These are phyloP conservation scores for Lepus europaeus DNA, from an alignment of 2,113 vertebrate species.

Conservation along the genomic window DNA sequence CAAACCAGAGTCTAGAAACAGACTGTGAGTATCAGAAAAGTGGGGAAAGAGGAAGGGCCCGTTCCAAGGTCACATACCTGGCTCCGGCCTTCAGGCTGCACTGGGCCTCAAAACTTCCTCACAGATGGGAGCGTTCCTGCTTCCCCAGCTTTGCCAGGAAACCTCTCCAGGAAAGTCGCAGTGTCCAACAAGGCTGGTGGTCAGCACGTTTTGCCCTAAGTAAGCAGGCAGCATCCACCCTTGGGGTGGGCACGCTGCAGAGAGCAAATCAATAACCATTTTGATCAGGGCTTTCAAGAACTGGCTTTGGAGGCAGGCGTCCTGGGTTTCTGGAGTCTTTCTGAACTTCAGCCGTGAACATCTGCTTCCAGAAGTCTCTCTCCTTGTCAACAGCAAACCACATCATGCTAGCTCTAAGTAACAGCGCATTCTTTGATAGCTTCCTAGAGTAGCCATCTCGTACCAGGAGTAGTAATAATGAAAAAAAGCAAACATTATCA, in stretches of 20 bases:
- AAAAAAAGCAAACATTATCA: conserved; percentile 34
- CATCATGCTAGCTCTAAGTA: neutral
- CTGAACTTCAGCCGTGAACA: conserved; percentile 31
- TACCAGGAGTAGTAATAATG: neutral
- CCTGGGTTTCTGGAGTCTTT: neutral
- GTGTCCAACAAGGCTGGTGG: neutral
- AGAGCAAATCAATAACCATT: conserved; percentile 50
- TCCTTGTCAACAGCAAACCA: conserved; percentile 40
- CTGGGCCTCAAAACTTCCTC: neutral
- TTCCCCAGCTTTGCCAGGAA: neutral
- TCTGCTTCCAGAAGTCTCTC: conserved; percentile 24
- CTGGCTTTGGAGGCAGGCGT: neutral
- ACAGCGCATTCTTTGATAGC: neutral
- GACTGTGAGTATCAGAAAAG: neutral
- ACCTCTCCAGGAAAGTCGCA: neutral
- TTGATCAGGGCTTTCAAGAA: conserved; percentile 48
- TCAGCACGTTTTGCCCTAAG: conserved; percentile 53
- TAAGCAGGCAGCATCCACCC: neutral
- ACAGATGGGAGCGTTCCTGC: neutral
- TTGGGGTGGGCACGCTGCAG: neutral
- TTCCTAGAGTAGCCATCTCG: neutral
- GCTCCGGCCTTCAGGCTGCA: neutral
- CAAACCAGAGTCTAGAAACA: neutral
- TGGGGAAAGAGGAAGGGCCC: neutral
- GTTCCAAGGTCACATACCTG: neutral